phyloP scores from a whole-genome alignment of 2,888 invertebrate genomes.

The Ferrisia virgata region DNA sequence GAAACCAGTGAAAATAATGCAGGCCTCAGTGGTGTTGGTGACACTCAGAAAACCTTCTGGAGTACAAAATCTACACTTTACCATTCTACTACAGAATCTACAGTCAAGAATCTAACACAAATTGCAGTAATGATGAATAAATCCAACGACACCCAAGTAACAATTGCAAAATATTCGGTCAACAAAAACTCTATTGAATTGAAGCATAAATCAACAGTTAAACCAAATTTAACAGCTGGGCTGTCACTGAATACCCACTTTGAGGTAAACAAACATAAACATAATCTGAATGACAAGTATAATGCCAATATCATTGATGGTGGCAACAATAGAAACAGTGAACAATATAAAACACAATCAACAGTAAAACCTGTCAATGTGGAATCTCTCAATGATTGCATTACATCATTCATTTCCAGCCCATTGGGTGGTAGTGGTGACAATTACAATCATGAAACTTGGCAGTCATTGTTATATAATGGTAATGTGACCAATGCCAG shows the following conservation, averaged over 20 bases:
- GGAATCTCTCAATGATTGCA: constrained; percentile 29
- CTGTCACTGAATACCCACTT: not conserved
- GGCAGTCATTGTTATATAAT: not conserved
- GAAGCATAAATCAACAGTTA: not conserved
- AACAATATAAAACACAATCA: not conserved
- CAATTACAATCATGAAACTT: not conserved
- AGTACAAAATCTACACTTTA: not conserved
- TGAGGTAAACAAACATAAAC: not conserved
- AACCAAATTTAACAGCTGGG: not conserved
- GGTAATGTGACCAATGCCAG: not conserved
- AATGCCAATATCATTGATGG: not conserved
- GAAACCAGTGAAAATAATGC: not conserved
- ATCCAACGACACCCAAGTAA: constrained; percentile 3
- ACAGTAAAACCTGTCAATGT: constrained; percentile 30
- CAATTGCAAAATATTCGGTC: not conserved
- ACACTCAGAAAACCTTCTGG: not conserved
- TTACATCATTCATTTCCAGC: constrained; percentile 4
- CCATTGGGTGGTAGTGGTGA: not conserved
- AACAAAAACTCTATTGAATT: not conserved
- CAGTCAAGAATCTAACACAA: constrained; percentile 31
- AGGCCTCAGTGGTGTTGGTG: not conserved
- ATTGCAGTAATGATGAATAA: constrained; percentile 39
- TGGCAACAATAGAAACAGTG: not conserved
- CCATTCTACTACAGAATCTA: constrained; percentile 20
- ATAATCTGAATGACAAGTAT: not conserved